Percentiles rank a stretch among this genome's conserved stretches.
These are phyloP conservation scores for Triplophysa dalaica DNA, from an alignment of 2,113 vertebrate genomes.

Conservation along the genomic window DNA sequence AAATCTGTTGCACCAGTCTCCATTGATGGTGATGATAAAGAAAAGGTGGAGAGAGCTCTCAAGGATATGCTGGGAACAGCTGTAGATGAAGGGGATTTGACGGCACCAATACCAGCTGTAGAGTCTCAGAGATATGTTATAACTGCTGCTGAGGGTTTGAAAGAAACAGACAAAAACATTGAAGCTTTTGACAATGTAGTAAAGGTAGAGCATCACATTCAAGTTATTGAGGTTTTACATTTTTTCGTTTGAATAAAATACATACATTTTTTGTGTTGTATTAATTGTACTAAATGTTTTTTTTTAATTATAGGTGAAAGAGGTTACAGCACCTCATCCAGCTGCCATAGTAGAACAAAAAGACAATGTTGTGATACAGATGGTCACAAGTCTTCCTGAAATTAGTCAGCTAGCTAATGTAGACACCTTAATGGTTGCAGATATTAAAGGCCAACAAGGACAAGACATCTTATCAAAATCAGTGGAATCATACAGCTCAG, in stretches of 20 bases:
- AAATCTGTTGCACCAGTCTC: neutral
- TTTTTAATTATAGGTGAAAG: conserved; percentile 10
- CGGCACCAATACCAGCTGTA: conserved; percentile 3
- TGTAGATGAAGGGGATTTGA: neutral
- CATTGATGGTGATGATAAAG: neutral
- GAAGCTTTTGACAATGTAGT: neutral
- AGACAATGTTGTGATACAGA: conserved; percentile 36
- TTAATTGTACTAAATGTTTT: neutral
- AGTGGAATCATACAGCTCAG: conserved; percentile 71
- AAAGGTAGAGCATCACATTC: conserved; percentile 9
- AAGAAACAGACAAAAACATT: conserved; percentile 22
- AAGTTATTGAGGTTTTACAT: neutral
- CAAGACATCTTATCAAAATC: conserved; percentile 73
- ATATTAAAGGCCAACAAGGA: conserved; percentile 61
- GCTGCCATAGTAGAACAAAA: neutral
- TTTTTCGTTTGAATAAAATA: neutral
- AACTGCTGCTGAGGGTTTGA: neutral
- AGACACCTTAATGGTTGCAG: conserved; percentile 45
- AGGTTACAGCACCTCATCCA: conserved; percentile 1
- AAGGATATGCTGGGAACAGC: neutral
- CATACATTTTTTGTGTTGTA: neutral
- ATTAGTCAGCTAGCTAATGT: neutral
- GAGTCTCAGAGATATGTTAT: conserved; percentile 2
- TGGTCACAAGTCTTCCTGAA: conserved; percentile 28
- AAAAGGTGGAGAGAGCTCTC: neutral